Base-by-base conservation (phyloP, 1,140 invertebrate genomes). In the Euura saliciscinereae region DNA sequence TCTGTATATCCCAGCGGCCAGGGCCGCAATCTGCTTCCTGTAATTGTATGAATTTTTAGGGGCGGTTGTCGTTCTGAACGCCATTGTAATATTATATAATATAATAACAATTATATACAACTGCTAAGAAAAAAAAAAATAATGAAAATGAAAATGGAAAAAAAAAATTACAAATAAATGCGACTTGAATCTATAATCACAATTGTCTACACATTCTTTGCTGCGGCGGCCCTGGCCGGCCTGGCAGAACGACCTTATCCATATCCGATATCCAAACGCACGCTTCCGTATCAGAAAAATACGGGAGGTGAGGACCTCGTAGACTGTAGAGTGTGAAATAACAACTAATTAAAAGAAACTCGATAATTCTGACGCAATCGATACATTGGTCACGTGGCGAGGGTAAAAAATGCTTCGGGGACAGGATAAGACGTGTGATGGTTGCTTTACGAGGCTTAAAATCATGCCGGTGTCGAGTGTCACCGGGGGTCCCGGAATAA, bases 81-180 rank as follows among this genome's bases (percentile, higher is more conserved):
- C 82, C 81, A 85, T 83, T 85, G 80, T 87, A 86, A 84, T 83
- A 85, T 85, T 86, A 87, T 82, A 84, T 82, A 88, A 86, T 88
- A 88, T 59, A 59, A 59, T 59, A 59, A 59, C 51, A 11, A 59
- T 59, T 59, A 59, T 59, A 59, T 86, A 87, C 82, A 82, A 87
- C 85, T 87, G 82, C 83, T 87, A 84, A 83, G 13, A 59, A 59
- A 59, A 59, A 59, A 59, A 59, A 59, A 59, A 3, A 51, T 6
- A 51, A 51, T 7, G 11, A 51, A 51, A 51, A 51, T 7, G 11
- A 51, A 51, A 51, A 6, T 4, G n/a, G n/a, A 59, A 59, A 4
- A 59, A 59, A 59, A 59, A 59, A 59, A 59, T 11, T 11, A 59
- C 51, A 83, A 85, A 84, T 69, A 69, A 69, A 69, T 69, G 68